A percentile compares a stretch with the other conserved stretches of the same genome.
These are phyloP conservation scores for Parnassius mnemosyne DNA, from an alignment of 2,888 invertebrate species.

Conservation along the genomic window DNA sequence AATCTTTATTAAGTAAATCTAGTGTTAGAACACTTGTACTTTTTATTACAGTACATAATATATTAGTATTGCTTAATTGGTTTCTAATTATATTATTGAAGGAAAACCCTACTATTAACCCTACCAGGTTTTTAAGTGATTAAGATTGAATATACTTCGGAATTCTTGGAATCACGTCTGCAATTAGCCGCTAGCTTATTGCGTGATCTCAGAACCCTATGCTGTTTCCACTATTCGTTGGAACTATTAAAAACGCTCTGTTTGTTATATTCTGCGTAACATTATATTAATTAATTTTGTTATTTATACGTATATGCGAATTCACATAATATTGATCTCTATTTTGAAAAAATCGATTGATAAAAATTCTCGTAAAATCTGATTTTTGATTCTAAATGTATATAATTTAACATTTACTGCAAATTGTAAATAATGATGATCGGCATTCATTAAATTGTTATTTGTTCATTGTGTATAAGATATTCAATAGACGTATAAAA, in stretches of 20 bases:
- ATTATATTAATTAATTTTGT: constrained; percentile 31
- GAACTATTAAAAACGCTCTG: constrained; percentile 54
- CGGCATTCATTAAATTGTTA: constrained; percentile 3
- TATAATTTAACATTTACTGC: not conserved
- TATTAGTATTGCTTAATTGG: too few relatives aligned
- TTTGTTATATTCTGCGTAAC: constrained; percentile 44
- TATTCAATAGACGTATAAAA: not conserved
- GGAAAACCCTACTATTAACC: too few relatives aligned
- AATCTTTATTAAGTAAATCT: too few relatives aligned
- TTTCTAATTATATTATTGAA: too few relatives aligned
- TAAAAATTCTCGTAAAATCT: not conserved
- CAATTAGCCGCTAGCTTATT: constrained; percentile 45
- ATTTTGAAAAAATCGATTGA: too few relatives aligned
- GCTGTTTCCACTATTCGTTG: constrained; percentile 59
- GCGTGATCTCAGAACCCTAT: constrained; percentile 44
- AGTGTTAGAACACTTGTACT: too few relatives aligned
- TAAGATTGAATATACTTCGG: not conserved
- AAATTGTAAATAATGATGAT: not conserved
- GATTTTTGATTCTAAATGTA: not conserved
- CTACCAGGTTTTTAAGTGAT: too few relatives aligned
- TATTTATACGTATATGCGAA: too few relatives aligned
- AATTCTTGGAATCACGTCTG: constrained; percentile 32
- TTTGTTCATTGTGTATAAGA: constrained; percentile 7
- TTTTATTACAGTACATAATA: too few relatives aligned
- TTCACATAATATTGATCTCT: too few relatives aligned